These are phyloP conservation scores for Gila orcuttii DNA, from an alignment of 2,113 vertebrate species.

Conservation along the genomic window DNA sequence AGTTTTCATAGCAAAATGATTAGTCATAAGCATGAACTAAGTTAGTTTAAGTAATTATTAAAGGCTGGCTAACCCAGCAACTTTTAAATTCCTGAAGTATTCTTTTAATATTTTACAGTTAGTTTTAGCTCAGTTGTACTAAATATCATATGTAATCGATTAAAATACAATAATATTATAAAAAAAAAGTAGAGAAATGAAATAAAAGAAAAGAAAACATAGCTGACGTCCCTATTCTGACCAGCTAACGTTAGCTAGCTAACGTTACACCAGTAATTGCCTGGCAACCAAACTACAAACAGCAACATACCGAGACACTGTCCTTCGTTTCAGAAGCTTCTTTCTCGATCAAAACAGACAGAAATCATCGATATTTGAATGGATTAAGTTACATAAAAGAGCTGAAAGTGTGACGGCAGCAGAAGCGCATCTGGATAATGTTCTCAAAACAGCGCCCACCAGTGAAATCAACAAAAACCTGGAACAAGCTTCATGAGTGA, in stretches of 20 bases:
- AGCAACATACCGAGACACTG: conserved; percentile 32
- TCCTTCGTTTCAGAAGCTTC: conserved; percentile 4
- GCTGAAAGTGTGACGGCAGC: conserved; percentile 10
- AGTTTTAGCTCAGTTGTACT: not conserved
- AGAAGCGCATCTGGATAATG: conserved; percentile 20
- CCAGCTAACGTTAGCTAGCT: conserved; percentile 25
- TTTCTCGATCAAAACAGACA: not conserved
- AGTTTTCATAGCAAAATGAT: not conserved
- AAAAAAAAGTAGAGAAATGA: not conserved
- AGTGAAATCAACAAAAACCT: not conserved
- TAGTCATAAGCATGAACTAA: not conserved
- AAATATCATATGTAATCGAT: not conserved
- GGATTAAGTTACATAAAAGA: conserved; percentile 15
- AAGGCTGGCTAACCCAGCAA: conserved; percentile 1
- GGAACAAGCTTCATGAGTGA: not conserved
- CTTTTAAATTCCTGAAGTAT: not conserved
- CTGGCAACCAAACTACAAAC: not conserved
- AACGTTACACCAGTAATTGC: not conserved
- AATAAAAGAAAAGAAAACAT: not conserved
- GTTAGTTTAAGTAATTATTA: not conserved
- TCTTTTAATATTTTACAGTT: not conserved
- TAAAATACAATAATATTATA: not conserved
- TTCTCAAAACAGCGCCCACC: conserved; percentile 36
- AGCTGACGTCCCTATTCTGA: not conserved
- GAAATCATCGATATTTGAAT: not conserved